Percentiles rank a stretch among this genome's conserved stretches.
These are phyloP conservation scores for Morone chrysops DNA, from an alignment of 2,113 vertebrate species.

Conservation along the genomic window DNA sequence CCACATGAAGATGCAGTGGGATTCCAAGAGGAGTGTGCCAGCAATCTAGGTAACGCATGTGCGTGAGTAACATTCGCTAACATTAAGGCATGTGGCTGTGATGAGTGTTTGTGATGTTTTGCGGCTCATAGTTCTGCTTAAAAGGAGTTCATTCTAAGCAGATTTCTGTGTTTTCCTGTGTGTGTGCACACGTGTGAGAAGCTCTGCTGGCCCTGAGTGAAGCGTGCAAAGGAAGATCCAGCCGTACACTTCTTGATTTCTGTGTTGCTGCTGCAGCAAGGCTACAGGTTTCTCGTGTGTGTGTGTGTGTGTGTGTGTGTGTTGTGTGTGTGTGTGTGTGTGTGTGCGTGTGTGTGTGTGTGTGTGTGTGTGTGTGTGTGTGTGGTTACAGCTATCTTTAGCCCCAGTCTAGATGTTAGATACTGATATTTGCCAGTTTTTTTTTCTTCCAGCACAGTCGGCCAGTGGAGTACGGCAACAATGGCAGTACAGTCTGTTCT, in stretches of 20 bases:
- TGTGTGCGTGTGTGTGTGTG: too few relatives aligned
- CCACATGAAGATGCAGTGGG: conserved; percentile 64
- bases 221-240: conserved; percentile 21
- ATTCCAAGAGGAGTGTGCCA: conserved; percentile 45
- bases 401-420: background rate
- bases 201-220: conserved; percentile 32
- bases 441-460: background rate
- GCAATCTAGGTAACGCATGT: conserved; percentile 58
- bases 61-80: background rate
- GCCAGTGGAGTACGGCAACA: background rate
- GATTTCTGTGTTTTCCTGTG: background rate
- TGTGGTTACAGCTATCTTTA: conserved; percentile 3
- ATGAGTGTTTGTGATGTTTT: conserved; percentile 21
- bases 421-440: background rate
- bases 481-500: conserved; percentile 49
- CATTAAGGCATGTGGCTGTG: conserved; percentile 37
- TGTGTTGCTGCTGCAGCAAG: conserved; percentile 6
- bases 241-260: conserved; percentile 31
- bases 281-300: background rate
- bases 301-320: too few relatives aligned
- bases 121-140: conserved; percentile 20
- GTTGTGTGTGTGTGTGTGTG: too few relatives aligned
- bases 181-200: background rate
- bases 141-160: conserved; percentile 44
- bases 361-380: background rate